Percentiles rank a stretch among this genome's conserved stretches.
Conservation (phyloP, 2,113 vertebrate genomes). For the Saguinus midas region DNA sequence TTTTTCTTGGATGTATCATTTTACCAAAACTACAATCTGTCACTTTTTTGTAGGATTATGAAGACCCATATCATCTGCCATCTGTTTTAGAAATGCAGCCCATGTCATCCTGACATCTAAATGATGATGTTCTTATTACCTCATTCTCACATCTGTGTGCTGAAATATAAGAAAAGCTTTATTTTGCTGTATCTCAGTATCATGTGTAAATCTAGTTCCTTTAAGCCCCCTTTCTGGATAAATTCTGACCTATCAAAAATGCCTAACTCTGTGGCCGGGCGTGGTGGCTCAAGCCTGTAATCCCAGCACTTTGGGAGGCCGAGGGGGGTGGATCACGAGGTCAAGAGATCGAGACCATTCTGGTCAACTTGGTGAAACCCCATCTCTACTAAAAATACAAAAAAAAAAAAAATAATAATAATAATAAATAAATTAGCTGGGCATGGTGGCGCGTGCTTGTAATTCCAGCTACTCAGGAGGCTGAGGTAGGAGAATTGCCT, state of each 20-base stretch:
- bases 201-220: not conserved
- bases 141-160: not conserved
- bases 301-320: too few relatives aligned
- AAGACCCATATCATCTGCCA: not conserved
- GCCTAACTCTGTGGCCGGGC: not conserved
- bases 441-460: too few relatives aligned
- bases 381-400: too few relatives aligned
- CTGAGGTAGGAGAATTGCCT: too few relatives aligned
- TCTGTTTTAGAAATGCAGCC: conserved; percentile 32
- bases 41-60: not conserved
- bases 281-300: too few relatives aligned
- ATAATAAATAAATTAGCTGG: too few relatives aligned
- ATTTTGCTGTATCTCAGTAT: not conserved
- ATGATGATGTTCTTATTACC: not conserved
- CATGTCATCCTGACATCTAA: not conserved
- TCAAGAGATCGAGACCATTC: too few relatives aligned
- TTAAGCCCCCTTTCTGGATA: not conserved
- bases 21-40: conserved; percentile 31
- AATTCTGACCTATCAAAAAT: conserved; percentile 27
- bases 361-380: too few relatives aligned
- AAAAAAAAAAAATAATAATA: too few relatives aligned
- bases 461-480: too few relatives aligned
- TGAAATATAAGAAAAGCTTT: not conserved
- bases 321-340: too few relatives aligned
- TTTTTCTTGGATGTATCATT: conserved; percentile 14